Evolutionary conservation across 2,797 vertebrate genomes (phyloP).

Genomic region (Adelosebastes latens): DNA sequence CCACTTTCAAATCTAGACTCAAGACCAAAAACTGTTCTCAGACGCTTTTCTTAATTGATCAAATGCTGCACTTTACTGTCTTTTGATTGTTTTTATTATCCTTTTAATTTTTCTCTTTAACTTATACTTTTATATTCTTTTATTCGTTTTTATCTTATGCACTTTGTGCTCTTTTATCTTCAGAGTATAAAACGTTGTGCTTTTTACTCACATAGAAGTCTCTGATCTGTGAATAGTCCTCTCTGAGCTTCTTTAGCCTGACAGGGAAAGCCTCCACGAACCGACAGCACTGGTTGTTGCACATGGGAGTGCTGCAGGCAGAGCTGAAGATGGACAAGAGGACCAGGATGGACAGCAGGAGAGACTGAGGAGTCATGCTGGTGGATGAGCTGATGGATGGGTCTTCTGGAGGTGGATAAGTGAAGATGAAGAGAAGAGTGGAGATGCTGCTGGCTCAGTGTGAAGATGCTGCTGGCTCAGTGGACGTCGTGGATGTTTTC

Average conservation of each 20-base stretch:
- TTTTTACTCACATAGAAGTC: conserved; percentile 92
- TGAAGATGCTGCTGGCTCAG: no score
- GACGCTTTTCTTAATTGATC: no score
- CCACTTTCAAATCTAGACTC: no score
- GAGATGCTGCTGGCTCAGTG: no score
- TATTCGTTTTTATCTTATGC: no score
- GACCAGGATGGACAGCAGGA: conserved; percentile 52
- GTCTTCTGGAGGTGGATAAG: neutral
- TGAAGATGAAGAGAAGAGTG: no score
- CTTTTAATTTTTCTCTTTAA: no score
- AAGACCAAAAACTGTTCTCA: no score
- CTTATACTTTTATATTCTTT: no score
- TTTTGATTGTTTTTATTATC: no score
- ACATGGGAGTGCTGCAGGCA: conserved; percentile 10
- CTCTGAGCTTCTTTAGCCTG: conserved; percentile 84
- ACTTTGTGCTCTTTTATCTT: no score
- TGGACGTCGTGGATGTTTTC: neutral
- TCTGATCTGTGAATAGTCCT: conserved; percentile 84
- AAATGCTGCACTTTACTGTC: no score
- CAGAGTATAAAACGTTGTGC: neutral
- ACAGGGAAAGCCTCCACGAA: conserved; percentile 83
- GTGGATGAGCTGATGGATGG: neutral
- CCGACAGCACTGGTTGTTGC: conserved; percentile 77
- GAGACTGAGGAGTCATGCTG: conserved; percentile 59
- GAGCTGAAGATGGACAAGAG: conserved; percentile 8